Base-by-base conservation (phyloP, 1,140 invertebrate species). In the Drosophila navojoa region DNA sequence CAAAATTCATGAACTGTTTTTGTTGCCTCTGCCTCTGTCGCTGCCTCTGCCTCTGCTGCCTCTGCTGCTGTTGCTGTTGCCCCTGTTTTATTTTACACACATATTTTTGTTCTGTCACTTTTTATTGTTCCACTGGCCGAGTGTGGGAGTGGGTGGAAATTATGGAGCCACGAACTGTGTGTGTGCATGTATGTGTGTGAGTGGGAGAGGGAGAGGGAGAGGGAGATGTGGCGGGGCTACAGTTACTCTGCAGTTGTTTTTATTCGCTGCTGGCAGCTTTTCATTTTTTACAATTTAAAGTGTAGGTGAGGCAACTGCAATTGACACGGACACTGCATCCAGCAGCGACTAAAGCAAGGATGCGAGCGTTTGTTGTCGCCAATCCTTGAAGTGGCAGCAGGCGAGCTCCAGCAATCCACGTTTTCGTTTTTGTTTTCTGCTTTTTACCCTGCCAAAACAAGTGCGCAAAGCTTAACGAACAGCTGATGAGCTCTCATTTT, bases 1-100 rank as follows among this genome's bases (percentile, higher is more conserved):
- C 79, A 81, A 86, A 87, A 86, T 86, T 86, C 81, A 85, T 85
- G 81, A 86, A 85, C 81, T 85, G 81, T 86, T 85, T 85, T 81
- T 85, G 67, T 77, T 64, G 38, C 54, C 52, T 32, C 50, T 32
- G 61, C 44, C 13, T 1, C 32, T 35, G 32, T 40, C 10, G 50
- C 29, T 38, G 15, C 35, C 47, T 27, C 38, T 86, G 63, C 81
- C 60, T 29, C 49, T 53, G 35, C 59, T 35, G 62, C 45, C 10
- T 1, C 35, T 38, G 35, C 40, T 13, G 32, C 29, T 38, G 16
- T 27, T 54, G 38, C 38, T 49, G n/a, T 6, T 22, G 16, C 29
- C 54, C 49, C 57, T 85, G 81, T 85, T 85, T 86, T 81, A 86
- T 86, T 87, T 87, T 86, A 77, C 81, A 87, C 82, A 86, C 82